Evolutionary conservation across 1,140 invertebrate genomes (phyloP), one percentile per base, ranked within the genome.

Genomic region (Dreissena polymorpha): DNA sequence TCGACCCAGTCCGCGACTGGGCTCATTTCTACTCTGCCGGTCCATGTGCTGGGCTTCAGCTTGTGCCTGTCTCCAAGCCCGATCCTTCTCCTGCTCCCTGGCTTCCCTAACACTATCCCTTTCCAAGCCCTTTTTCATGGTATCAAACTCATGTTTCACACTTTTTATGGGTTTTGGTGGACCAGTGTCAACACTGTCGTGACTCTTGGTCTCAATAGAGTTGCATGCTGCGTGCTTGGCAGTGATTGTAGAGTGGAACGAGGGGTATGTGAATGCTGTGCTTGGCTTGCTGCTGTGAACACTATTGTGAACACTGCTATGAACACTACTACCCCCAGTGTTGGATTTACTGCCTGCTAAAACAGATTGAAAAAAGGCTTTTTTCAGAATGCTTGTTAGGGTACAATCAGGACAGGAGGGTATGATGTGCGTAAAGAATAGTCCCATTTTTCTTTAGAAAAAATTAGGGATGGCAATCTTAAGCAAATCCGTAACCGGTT

Each of bases 201-300:
- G 55, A 78, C 76, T 78, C 53, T 60, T 65, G 7, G 76, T 78
- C 1, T 78, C 76, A 13, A 78, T 78, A 23, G 76, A 78, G 8
- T 78, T 55, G 57, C 76, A 78, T 10, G 16, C 29, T 23, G n/a
- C 63, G 55, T 78, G 18, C 55, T 78, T 68, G 12, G 65, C 76
- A 2, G 65, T 23, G 51, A 80, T 80, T 49, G 78, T 80, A 13
- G 53, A 50, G 10, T 69, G 69, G 29, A 72, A 65, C 0, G 78
- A 68, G 39, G 78, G 78, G 55, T 80, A 80, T 18, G 67, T 25
- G 25, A 68, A 27, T 25, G 67, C 67, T 27, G 55, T 80, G 51
- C 78, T 80, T n/a, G 70, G 78, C 39, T 72, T 71, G 39, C 78
- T 80, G 53, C 68, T 80, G 57, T 80, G 78, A 29, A 70, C 76